Percentiles rank a stretch among this genome's conserved stretches.
Conservation (phyloP, 1,140 invertebrate species). For the Cydia splendana region DNA sequence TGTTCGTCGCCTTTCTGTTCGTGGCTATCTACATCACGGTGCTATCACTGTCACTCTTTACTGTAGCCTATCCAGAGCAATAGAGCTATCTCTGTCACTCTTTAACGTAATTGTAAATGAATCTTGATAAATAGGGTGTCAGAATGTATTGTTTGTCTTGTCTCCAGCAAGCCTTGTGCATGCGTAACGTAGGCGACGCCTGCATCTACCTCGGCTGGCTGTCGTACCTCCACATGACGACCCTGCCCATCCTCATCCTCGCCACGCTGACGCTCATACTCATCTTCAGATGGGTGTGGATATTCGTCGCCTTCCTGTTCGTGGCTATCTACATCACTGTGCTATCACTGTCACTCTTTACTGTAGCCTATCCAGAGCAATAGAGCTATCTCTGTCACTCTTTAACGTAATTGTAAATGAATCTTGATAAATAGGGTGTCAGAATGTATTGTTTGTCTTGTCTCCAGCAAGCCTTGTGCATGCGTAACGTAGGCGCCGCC, state of each 20-base stretch:
- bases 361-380: too few relatives aligned
- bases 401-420: too few relatives aligned
- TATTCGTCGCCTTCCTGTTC: slow-evolving; percentile 52
- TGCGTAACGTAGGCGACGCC: slow-evolving; percentile 55
- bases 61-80: too few relatives aligned
- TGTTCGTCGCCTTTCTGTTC: slow-evolving; percentile 52
- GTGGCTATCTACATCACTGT: slow-evolving; percentile 56
- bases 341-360: slow-evolving; percentile 51
- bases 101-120: too few relatives aligned
- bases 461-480: slow-evolving; percentile 54
- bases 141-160: neutral
- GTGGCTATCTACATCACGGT: slow-evolving; percentile 56
- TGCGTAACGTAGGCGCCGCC: slow-evolving; percentile 55
- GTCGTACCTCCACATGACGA: slow-evolving; percentile 57
- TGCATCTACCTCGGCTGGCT: slow-evolving; percentile 64
- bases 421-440: too few relatives aligned
- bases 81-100: too few relatives aligned
- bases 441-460: neutral
- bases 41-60: slow-evolving; percentile 51
- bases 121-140: too few relatives aligned
- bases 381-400: too few relatives aligned
- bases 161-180: slow-evolving; percentile 54
- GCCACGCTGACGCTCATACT: slow-evolving; percentile 58
- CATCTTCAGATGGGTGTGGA: slow-evolving; percentile 67
- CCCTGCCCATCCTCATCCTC: slow-evolving; percentile 56